A percentile compares a stretch with the other conserved stretches of the same genome.
Conservation (phyloP, 1,140 invertebrate species). For the Ceratoteleas bidentatus region DNA sequence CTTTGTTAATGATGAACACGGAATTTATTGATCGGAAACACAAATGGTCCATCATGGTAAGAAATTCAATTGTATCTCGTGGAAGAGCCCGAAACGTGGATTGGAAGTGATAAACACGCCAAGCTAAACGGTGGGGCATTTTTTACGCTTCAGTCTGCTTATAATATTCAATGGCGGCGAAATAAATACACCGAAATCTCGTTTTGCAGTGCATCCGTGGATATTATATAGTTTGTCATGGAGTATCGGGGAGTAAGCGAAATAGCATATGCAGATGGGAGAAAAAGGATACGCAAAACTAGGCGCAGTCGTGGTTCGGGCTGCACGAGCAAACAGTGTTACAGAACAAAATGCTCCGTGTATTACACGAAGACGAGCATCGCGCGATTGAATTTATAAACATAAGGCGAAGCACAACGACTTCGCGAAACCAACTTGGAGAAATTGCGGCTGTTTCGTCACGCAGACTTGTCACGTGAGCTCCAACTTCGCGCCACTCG, state of each 20-base stretch:
- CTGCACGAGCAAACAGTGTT: constrained; percentile 49
- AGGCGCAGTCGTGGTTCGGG: constrained; percentile 31
- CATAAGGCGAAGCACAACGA: constrained; percentile 46
- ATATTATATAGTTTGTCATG: background rate
- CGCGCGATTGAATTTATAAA: constrained; percentile 68
- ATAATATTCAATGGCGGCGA: no score
- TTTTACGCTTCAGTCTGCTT: no score
- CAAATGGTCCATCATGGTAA: no score
- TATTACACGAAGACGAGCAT: constrained; percentile 54
- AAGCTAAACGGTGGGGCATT: background rate
- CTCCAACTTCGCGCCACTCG: constrained; percentile 10
- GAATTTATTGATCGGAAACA: no score
- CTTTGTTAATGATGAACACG: no score
- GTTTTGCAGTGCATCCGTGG: background rate
- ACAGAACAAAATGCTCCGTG: constrained; percentile 51
- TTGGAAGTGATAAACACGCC: background rate
- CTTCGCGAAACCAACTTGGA: constrained; percentile 36
- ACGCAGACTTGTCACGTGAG: background rate
- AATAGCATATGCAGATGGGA: constrained; percentile 55
- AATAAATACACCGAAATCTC: background rate
- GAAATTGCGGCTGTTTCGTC: constrained; percentile 21
- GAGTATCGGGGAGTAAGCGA: constrained; percentile 34
- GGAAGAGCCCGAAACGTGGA: no score
- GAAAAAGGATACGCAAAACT: constrained; percentile 49
- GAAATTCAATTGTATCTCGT: no score